phyloP scores from a whole-genome alignment of 2,113 vertebrate species.

The Natator depressus region DNA sequence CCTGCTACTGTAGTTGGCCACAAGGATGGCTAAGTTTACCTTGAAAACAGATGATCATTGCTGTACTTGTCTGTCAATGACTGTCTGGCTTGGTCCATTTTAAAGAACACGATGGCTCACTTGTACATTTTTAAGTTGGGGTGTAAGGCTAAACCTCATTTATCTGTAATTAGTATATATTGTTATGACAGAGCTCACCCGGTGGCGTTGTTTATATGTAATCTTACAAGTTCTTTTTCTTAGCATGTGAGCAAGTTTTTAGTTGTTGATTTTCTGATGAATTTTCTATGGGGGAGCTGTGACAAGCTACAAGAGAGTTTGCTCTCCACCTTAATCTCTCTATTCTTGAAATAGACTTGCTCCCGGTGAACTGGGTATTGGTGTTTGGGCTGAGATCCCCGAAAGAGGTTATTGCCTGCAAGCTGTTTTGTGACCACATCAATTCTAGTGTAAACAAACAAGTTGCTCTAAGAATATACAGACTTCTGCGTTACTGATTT shows the following conservation, averaged over 20 bases:
- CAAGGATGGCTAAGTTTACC: not conserved
- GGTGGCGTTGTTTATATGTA: not conserved
- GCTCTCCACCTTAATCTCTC: not conserved
- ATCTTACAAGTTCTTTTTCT: not conserved
- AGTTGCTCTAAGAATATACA: not conserved
- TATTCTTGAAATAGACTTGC: constrained; percentile 2
- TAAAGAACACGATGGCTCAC: accelerated
- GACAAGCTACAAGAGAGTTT: constrained; percentile 1
- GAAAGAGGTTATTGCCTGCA: not conserved
- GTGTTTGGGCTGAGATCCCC: constrained; percentile 57
- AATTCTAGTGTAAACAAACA: constrained; percentile 1
- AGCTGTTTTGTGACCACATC: not conserved
- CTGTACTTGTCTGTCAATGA: not conserved
- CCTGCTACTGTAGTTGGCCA: not conserved
- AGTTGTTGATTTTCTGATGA: not conserved
- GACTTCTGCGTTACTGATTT: not conserved
- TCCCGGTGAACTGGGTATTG: constrained; percentile 34
- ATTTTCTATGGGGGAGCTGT: constrained; percentile 2
- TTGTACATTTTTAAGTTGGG: not conserved
- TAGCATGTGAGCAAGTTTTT: not conserved
- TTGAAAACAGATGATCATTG: not conserved
- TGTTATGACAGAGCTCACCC: not conserved
- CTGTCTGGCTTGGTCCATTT: not conserved
- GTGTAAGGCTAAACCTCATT: not conserved
- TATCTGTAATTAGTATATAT: not conserved